Evolutionary conservation across 2,888 invertebrate genomes (phyloP).

Genomic region (Cheilosia variabilis): DNA sequence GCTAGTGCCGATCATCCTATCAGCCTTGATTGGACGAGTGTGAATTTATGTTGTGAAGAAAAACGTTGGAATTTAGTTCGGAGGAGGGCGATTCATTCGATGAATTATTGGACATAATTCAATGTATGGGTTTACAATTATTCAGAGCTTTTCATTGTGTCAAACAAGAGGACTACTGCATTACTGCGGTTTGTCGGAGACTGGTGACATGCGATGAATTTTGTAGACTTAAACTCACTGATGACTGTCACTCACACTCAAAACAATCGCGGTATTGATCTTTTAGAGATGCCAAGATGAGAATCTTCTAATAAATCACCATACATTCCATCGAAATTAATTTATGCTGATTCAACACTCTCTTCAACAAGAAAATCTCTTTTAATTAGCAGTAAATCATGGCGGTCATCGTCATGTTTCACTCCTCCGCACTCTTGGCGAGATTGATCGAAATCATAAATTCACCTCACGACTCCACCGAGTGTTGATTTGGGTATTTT

Average conservation of each 20-base stretch:
- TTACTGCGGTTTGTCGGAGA: too few relatives aligned
- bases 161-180: too few relatives aligned
- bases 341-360: slow-evolving; percentile 47
- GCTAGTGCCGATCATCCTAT: not conserved
- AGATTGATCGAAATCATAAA: not conserved
- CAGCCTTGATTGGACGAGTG: slow-evolving; percentile 51
- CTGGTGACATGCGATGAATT: too few relatives aligned
- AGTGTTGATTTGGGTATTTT: slow-evolving; percentile 48
- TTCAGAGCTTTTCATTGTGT: too few relatives aligned
- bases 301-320: slow-evolving; percentile 38
- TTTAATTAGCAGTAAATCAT: slow-evolving; percentile 66
- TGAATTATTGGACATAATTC: slow-evolving; percentile 40
- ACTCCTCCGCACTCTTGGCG: not conserved
- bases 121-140: not conserved
- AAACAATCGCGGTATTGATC: too few relatives aligned
- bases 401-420: slow-evolving; percentile 22
- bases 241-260: too few relatives aligned
- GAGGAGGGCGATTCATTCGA: not conserved
- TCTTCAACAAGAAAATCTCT: slow-evolving; percentile 24
- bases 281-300: not conserved
- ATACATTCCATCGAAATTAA: slow-evolving; percentile 6
- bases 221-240: too few relatives aligned
- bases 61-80: slow-evolving; percentile 1
- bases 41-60: slow-evolving; percentile 45
- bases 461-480: slow-evolving; percentile 50